Base-by-base conservation (phyloP, 2,888 invertebrate species). In the Drosophila leonis region DNA sequence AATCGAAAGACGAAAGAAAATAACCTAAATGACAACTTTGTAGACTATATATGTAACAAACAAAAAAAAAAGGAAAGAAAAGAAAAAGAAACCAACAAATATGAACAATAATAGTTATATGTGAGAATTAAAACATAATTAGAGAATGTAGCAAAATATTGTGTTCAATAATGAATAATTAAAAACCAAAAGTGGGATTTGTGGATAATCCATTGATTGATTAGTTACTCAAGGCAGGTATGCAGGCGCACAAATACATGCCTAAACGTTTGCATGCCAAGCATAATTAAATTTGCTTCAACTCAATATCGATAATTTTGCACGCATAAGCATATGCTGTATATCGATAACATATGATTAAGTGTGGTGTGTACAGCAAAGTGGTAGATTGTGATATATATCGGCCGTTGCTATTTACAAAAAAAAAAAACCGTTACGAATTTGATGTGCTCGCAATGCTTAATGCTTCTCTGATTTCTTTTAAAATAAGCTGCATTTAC, bases 51-150 rank as follows among this genome's bases (percentile, higher is more conserved):
- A 56, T 49, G 33, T 49, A 49, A 48, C 48, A 65, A 24, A 72
- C 24, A 24, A 24, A 24, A 24, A 24, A 4, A 24, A 4, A 24
- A 24, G 24, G 2, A 13, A 37, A 37, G 4, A n/a, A 35, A 9
- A 4, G 12, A 35, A 44, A 44, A 13, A 12, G 10, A 79, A 59
- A 70, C 61, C 54, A 80, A 75, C 78, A 84, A 82, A 61, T 72
- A 84, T 78, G 83, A 84, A 83, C 83, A 84, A 84, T 84, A 83
- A 83, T 83, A 83, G 61, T 77, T 75, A 75, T 76, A 82, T 74
- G 62, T 66, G 29, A 60, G 37, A 37, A 52, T 37, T 52, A 33
- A 49, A 49, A 48, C 60, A 65, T 67, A 79, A 70, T 63, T 83
- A 86, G 82, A 75, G 57, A 81, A 76, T 83, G 63, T 72, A 79